phyloP scores from a whole-genome alignment of 2,797 vertebrate species.

The Chaenodraco wilsoni region DNA sequence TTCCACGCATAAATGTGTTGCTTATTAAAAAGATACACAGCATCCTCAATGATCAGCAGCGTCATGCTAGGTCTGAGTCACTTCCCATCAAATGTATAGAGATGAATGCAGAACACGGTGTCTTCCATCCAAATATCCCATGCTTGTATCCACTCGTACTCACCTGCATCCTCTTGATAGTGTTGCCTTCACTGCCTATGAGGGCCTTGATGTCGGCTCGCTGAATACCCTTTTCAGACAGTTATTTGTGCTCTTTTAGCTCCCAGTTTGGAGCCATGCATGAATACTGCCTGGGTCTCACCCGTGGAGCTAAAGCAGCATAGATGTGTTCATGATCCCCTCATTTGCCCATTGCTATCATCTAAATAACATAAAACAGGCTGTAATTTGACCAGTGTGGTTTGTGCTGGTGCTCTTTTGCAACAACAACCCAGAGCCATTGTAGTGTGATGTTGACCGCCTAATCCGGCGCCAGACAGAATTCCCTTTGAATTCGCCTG shows the following conservation, averaged over 20 bases:
- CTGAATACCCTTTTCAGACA: slow-evolving; percentile 58
- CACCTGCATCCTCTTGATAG: slow-evolving; percentile 74
- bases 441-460: slow-evolving; percentile 33
- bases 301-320: slow-evolving; percentile 28
- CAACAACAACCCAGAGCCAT: slow-evolving; percentile 47
- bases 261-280: slow-evolving; percentile 48
- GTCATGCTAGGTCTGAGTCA: slow-evolving; percentile 59
- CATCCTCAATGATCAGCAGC: slow-evolving; percentile 37
- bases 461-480: slow-evolving; percentile 39
- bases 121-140: slow-evolving; percentile 40
- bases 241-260: slow-evolving; percentile 65
- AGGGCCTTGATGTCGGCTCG: slow-evolving; percentile 62
- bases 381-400: slow-evolving; percentile 68
- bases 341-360: slow-evolving; percentile 49
- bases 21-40: slow-evolving; percentile 19
- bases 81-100: slow-evolving; percentile 42
- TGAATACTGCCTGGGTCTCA: slow-evolving; percentile 46
- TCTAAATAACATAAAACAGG: slow-evolving; percentile 52
- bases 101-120: slow-evolving; percentile 49
- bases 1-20: slow-evolving; percentile 27
- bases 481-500: slow-evolving; percentile 66
- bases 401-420: slow-evolving; percentile 51
- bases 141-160: slow-evolving; percentile 62
- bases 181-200: slow-evolving; percentile 52
- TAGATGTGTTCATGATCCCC: slow-evolving; percentile 45